These are phyloP conservation scores for Enteromius afrohamiltoni DNA, from an alignment of 2,797 vertebrate species.

Conservation along the genomic window DNA sequence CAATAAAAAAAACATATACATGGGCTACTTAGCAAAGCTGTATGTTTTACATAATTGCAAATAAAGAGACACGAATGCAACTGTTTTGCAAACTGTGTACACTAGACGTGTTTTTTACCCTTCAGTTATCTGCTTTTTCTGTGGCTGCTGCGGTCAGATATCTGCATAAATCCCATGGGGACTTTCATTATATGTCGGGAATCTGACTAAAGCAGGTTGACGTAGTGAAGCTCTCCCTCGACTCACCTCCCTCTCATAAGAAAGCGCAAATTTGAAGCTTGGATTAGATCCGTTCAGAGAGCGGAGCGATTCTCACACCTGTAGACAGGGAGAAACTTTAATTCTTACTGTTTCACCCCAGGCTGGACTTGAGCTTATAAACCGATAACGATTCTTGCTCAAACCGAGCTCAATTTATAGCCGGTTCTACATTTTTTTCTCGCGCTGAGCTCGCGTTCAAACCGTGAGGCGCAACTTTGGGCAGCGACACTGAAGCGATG, in stretches of 20 bases:
- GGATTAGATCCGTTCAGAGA: slow-evolving; percentile 6
- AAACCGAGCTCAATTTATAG: not conserved
- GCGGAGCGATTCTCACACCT: not conserved
- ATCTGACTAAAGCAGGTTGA: slow-evolving; percentile 2
- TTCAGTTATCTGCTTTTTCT: not conserved
- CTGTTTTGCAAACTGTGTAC: not conserved
- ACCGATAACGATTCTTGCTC: too few relatives aligned
- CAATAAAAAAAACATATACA: not conserved
- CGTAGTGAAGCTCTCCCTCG: not conserved
- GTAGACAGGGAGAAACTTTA: not conserved
- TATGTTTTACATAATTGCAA: not conserved
- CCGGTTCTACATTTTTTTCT: not conserved
- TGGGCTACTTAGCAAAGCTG: not conserved
- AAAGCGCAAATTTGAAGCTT: not conserved
- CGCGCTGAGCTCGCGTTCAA: not conserved
- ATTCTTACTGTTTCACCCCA: not conserved
- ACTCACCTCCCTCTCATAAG: slow-evolving; percentile 4
- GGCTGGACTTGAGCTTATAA: not conserved
- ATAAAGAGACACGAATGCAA: not conserved
- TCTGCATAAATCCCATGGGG: not conserved
- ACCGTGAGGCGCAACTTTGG: slow-evolving; percentile 54
- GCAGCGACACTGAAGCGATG: slow-evolving; percentile 66
- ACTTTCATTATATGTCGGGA: not conserved
- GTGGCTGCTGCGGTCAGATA: not conserved
- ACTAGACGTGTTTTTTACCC: not conserved